Evolutionary conservation across 2,797 vertebrate genomes (phyloP).

Genomic region (Sarcophilus harrisii): DNA sequence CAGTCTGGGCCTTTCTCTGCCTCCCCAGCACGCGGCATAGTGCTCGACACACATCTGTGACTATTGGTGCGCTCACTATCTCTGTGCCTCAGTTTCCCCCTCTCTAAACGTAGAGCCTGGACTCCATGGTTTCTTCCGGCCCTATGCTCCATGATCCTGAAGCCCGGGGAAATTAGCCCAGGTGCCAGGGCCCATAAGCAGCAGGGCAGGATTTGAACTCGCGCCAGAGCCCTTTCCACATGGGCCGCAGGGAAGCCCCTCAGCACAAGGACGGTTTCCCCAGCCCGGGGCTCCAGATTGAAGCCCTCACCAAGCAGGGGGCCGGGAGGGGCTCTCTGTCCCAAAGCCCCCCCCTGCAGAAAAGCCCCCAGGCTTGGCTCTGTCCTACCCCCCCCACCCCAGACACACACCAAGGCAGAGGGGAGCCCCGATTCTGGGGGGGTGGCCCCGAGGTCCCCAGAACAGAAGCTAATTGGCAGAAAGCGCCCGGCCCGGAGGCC

Average conservation of each 20-base stretch:
- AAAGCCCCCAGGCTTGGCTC: too few species aligned
- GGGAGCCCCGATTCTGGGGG: constrained; percentile 61
- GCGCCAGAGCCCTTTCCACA: not conserved
- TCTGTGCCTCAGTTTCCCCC: not conserved
- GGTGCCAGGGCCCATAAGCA: not conserved
- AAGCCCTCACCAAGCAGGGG: too few species aligned
- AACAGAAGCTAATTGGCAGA: constrained; percentile 75
- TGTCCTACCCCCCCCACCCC: too few species aligned
- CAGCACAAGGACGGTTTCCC: too few species aligned
- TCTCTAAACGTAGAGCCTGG: too few species aligned
- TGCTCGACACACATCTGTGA: not conserved
- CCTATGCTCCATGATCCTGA: not conserved
- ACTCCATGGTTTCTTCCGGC: not conserved
- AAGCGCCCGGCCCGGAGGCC: constrained; percentile 75
- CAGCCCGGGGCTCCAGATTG: too few species aligned
- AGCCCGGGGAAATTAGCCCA: not conserved
- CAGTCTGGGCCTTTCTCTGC: not conserved
- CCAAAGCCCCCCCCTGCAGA: too few species aligned
- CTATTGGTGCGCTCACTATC: too few species aligned
- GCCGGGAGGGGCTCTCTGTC: too few species aligned
- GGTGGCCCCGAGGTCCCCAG: constrained; percentile 32
- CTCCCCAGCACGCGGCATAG: too few species aligned
- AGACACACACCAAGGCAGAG: not conserved
- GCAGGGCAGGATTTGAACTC: not conserved
- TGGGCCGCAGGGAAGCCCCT: too few species aligned